Percentiles rank a stretch among this genome's conserved stretches.
Evolutionary conservation across 2,797 vertebrate species (phyloP).

Genomic region (Momotus momota): DNA sequence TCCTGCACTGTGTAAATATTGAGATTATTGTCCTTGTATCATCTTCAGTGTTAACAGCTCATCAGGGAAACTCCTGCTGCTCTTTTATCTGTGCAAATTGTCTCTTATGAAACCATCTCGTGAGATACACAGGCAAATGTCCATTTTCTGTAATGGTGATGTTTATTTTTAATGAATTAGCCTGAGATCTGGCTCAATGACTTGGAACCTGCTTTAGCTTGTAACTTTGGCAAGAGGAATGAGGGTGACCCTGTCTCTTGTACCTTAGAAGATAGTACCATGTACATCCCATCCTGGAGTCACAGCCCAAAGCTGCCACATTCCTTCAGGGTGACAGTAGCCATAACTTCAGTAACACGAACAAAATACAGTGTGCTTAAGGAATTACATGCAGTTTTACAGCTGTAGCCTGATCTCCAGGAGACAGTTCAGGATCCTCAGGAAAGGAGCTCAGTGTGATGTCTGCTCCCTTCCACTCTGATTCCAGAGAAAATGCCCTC

Average conservation of each 20-base stretch:
- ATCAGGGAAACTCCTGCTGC: not conserved
- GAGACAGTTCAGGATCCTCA: not conserved
- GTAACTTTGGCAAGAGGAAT: constrained; percentile 1
- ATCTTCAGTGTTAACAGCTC: constrained; percentile 3
- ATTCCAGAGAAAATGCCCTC: not conserved
- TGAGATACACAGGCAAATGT: not conserved
- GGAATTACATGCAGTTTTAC: not conserved
- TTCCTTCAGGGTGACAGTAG: not conserved
- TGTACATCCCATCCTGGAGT: not conserved
- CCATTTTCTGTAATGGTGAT: not conserved
- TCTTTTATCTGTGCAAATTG: not conserved
- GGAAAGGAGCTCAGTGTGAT: not conserved
- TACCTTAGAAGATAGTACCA: not conserved
- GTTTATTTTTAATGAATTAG: constrained; percentile 50
- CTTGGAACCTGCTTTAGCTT: constrained; percentile 3
- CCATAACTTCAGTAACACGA: not conserved
- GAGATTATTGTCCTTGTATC: not conserved
- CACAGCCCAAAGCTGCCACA: not conserved
- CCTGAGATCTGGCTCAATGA: not conserved
- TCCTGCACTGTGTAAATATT: not conserved
- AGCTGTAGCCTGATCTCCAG: not conserved
- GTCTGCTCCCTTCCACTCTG: not conserved
- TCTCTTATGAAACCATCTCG: not conserved
- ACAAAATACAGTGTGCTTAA: not conserved
- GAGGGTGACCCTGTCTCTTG: not conserved